Evolutionary conservation across 2,888 invertebrate species (phyloP).

Genomic region (Syrista parreyssii): DNA sequence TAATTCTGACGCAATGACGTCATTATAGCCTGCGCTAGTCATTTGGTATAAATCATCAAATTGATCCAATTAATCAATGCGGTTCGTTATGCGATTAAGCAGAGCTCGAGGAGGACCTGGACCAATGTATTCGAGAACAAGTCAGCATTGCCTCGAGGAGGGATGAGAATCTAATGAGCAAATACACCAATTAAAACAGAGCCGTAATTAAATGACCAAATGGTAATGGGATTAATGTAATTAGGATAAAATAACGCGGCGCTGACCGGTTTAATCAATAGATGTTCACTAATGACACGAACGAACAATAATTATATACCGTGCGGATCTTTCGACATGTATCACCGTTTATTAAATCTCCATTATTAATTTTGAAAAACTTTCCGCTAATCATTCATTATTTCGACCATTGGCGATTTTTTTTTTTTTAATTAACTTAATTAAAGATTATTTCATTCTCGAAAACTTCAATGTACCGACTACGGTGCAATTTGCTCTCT

Average conservation of each 20-base stretch:
- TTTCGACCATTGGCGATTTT: background rate
- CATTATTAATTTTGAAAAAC: background rate
- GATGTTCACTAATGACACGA: constrained; percentile 45
- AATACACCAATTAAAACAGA: constrained; percentile 53
- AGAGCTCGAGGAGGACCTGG: constrained; percentile 14
- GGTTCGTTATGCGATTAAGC: constrained; percentile 34
- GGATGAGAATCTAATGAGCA: constrained; percentile 42
- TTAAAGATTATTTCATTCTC: background rate
- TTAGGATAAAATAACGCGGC: constrained; percentile 50
- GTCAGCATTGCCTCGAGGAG: constrained; percentile 12
- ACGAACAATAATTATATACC: constrained; percentile 21
- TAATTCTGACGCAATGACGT: background rate
- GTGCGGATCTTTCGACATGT: background rate
- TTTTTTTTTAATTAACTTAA: background rate
- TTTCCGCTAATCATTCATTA: background rate
- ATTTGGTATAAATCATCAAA: constrained; percentile 20
- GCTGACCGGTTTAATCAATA: constrained; percentile 47
- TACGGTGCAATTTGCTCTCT: background rate
- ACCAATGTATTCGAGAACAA: constrained; percentile 11
- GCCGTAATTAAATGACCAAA: constrained; percentile 52
- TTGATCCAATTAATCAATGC: constrained; percentile 41
- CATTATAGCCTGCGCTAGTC: background rate
- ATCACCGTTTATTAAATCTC: background rate
- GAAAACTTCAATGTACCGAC: background rate
- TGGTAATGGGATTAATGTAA: constrained; percentile 47